These are phyloP conservation scores for Synergus itoensis DNA, from an alignment of 2,888 invertebrate species.

Conservation along the genomic window DNA sequence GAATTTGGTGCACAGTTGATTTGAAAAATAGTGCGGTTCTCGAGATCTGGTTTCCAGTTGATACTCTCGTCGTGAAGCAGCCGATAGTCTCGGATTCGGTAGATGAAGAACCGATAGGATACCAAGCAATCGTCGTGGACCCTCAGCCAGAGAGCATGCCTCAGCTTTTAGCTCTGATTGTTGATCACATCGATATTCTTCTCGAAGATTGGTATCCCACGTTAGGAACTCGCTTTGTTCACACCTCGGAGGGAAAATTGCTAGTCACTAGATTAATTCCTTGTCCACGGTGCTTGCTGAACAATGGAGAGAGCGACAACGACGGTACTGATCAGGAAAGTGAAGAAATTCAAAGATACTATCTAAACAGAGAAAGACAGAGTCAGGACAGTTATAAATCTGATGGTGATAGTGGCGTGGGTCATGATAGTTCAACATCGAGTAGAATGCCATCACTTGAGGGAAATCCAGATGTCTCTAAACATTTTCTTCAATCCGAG, in stretches of 20 bases:
- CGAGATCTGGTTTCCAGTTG: conserved; percentile 91
- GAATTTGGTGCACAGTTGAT: conserved; percentile 91
- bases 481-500: conserved; percentile 71
- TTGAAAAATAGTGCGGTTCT: conserved; percentile 89
- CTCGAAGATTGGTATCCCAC: conserved; percentile 99
- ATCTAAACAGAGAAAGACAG: conserved; percentile 71
- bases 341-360: conserved; percentile 71
- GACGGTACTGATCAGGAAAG: conserved; percentile 61
- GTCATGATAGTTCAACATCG: conserved; percentile 84
- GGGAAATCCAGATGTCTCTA: conserved; percentile 82
- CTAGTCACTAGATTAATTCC: conserved; percentile 95
- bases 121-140: conserved; percentile 86
- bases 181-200: conserved; percentile 97
- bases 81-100: conserved; percentile 76
- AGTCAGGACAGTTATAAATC: conserved; percentile 87
- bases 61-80: conserved; percentile 81
- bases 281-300: conserved; percentile 90
- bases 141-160: conserved; percentile 89
- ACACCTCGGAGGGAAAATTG: conserved; percentile 97
- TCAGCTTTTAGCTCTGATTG: conserved; percentile 90
- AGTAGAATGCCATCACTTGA: conserved; percentile 92
- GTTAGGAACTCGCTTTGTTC: conserved; percentile 96
- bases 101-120: conserved; percentile 81
- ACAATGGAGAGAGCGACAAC: conserved; percentile 61
- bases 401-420: conserved; percentile 93